Evolutionary conservation across 1,140 invertebrate genomes (phyloP), one percentile per base, ranked within the genome.

Genomic region (Parapsyche elsis): DNA sequence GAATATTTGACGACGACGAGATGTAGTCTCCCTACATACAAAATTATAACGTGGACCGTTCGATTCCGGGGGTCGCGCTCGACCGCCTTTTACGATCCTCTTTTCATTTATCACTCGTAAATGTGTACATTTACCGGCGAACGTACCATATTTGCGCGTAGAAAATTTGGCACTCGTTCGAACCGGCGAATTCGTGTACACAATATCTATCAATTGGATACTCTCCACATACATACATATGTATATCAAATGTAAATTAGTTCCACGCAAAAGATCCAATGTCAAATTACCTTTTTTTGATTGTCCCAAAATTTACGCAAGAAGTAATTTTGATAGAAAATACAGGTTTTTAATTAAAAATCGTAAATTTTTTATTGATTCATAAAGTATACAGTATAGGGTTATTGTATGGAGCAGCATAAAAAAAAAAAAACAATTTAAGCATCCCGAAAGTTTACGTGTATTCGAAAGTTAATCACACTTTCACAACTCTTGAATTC

Each of bases 1-100:
- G 80, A 81, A 81, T 81, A 81, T 81, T 81, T 81, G 70, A 81
- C 74, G 79, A 80, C 64, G 46, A 44, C 57, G 16, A 67, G n/a
- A n/a, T n/a, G n/a, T n/a, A n/a, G 24, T 46, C 30, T 53, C 24
- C 38, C 24, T 71, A 26, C 67, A 30, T 23, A 44, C 14, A 45
- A 80, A 73, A 74, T 67, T 67, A 67, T 67, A 67, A 67, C 64
- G 64, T 10, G 49, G 16, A 16, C 12, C 49, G 21, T 67, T 67
- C 23, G 64, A 10, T 67, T 67, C 49, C 49, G 45, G 45, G 12
- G n/a, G 12, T 7, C 5, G 45, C 45, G 45, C 45, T 5, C 45
- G 12, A 53, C 49, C 49, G 49, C 2, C 49, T 53, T 53, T 53
- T 53, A 53, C 49, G 49, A 53, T 10, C 4, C 49, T 53, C 49